phyloP scores from a whole-genome alignment of 2,888 invertebrate genomes.

The Gastracanthus pulcherrimus region DNA sequence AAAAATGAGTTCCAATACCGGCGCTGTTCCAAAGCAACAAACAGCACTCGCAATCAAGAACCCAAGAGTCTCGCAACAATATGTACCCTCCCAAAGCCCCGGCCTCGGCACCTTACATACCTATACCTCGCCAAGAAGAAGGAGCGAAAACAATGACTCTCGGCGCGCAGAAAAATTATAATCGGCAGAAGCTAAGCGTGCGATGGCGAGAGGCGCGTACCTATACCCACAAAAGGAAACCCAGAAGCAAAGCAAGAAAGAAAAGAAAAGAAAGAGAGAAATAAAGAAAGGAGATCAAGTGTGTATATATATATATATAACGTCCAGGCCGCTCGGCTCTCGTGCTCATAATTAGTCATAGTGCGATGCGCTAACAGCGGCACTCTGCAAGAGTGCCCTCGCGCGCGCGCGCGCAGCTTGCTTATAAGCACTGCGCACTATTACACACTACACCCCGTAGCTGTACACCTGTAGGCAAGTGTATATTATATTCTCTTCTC shows the following conservation, averaged over 20 bases:
- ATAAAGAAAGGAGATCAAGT: constrained; percentile 2
- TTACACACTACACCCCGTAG: background rate
- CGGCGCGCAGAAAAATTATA: constrained; percentile 33
- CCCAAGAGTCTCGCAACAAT: no score
- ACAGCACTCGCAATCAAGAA: no score
- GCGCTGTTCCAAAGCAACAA: no score
- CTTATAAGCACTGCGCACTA: no score
- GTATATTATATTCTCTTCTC: no score
- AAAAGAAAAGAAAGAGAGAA: background rate
- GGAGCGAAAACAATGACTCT: constrained; percentile 1
- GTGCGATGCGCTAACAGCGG: constrained; percentile 77
- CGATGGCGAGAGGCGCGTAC: background rate
- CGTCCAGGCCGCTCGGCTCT: background rate
- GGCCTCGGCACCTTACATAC: no score
- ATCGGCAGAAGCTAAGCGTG: background rate
- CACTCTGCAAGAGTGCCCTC: constrained; percentile 74
- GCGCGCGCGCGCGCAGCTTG: constrained; percentile 59
- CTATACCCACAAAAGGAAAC: no score
- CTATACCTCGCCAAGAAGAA: background rate
- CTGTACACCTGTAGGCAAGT: constrained; percentile 30
- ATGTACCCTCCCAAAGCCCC: no score
- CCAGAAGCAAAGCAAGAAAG: background rate
- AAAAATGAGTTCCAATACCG: no score
- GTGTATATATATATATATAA: background rate
- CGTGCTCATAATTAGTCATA: constrained; percentile 74